Base-by-base conservation (phyloP, 2,797 vertebrate genomes). In the Eospalax fontanierii region DNA sequence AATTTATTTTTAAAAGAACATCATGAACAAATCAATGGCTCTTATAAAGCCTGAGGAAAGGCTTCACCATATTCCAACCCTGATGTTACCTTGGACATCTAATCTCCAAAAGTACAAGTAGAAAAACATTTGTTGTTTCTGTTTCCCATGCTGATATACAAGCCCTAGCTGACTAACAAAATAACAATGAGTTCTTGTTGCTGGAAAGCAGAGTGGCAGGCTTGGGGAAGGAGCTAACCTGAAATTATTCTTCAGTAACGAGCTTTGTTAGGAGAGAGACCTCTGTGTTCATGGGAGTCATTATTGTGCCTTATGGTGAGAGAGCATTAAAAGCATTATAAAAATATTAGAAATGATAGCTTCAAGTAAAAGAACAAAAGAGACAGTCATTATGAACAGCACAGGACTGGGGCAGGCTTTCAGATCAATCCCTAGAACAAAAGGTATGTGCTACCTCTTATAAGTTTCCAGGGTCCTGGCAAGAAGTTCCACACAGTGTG, bases 201-300 rank as follows among this genome's bases (percentile, higher is more conserved):
- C 57, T 86, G 38, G n/a, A 38, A 71, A 54, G 57, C 24, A 71
- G 83, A 21, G 4, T 86, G 66, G n/a, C 46, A 86, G 46, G n/a
- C 28, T 71, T n/a, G 57, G n/a, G n/a, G 21, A 71, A 57, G 66
- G 66, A 68, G 33, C n/a, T 71, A n/a, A 38, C n/a, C 57, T 71
- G 68, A 86, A 86, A 86, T 70, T 54, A 86, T 30, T 57, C 18
- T 71, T 68, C n/a, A 86, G 66, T 71, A 71, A 86, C 71, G 46
- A 86, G n/a, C 46, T 86, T 50, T 71, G 28, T 71, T 71, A 38
- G 24, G 24, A 57, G 24, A 38, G 26, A 86, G 38, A 85, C 7
- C 16, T 57, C 57, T 71, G 46, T 71, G 50, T 70, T 16, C 22
- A 21, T 71, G n/a, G 83, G 15, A 28, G 16, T 38, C 11, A 57